phyloP scores from a whole-genome alignment of 2,888 invertebrate species.

The Acanthococcus lagerstroemiae region DNA sequence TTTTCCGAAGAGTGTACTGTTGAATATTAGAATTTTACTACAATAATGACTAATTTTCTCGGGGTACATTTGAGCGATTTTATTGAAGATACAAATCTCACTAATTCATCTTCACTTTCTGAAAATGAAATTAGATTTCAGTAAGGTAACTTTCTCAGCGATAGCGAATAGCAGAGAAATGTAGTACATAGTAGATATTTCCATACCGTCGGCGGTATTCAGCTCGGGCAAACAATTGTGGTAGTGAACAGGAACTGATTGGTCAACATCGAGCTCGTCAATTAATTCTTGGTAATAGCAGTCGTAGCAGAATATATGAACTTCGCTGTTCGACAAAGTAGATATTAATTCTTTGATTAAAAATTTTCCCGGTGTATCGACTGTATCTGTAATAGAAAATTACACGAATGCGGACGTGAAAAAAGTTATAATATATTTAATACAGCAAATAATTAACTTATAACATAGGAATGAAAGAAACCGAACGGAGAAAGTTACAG shows the following conservation, averaged over 20 bases:
- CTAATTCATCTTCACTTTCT: background rate
- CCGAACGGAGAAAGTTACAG: too few relatives aligned
- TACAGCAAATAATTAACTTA: too few relatives aligned
- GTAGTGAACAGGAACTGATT: background rate
- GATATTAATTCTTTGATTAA: background rate
- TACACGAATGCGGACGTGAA: background rate
- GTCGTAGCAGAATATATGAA: slow-evolving; percentile 14
- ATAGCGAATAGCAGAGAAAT: too few relatives aligned
- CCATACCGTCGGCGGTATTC: too few relatives aligned
- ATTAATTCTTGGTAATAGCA: background rate
- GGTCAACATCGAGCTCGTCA: background rate
- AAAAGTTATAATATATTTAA: background rate
- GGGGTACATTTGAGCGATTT: too few relatives aligned
- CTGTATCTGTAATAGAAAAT: background rate
- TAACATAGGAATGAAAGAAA: too few relatives aligned
- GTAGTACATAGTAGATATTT: too few relatives aligned
- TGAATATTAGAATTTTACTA: slow-evolving; percentile 33
- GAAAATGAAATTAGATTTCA: background rate
- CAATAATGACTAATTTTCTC: slow-evolving; percentile 24
- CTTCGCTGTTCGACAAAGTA: background rate
- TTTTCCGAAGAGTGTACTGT: slow-evolving; percentile 21
- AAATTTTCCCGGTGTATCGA: background rate
- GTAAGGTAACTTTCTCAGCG: too few relatives aligned
- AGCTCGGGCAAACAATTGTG: slow-evolving; percentile 4
- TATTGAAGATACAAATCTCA: background rate